phyloP scores from a whole-genome alignment of 2,888 invertebrate species.

The Eucera pruinosa region DNA sequence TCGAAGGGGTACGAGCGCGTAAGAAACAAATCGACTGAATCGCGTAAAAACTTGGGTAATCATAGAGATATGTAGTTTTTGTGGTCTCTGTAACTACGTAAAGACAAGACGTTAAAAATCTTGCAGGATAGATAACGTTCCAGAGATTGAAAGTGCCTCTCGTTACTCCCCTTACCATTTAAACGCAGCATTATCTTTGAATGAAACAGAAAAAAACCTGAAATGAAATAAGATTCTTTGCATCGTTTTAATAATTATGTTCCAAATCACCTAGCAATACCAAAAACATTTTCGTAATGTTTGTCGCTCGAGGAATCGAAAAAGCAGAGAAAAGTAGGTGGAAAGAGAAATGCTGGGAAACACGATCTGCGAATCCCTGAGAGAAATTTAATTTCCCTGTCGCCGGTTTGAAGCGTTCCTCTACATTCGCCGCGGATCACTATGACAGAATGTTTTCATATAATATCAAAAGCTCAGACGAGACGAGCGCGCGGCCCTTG shows the following conservation, averaged over 20 bases:
- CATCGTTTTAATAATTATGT: no score
- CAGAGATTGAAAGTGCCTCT: constrained; percentile 30
- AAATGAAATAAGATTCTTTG: no score
- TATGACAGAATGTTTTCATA: constrained; percentile 71
- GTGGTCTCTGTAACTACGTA: constrained; percentile 7
- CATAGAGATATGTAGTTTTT: constrained; percentile 23
- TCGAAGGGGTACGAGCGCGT: constrained; percentile 22
- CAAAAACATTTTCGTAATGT: no score
- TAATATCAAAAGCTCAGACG: constrained; percentile 65
- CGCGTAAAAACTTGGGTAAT: constrained; percentile 48
- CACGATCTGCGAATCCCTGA: constrained; percentile 22
- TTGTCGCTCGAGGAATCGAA: not conserved
- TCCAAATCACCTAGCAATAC: no score
- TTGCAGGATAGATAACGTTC: constrained; percentile 41
- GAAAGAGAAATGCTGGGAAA: constrained; percentile 5
- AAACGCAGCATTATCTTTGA: no score
- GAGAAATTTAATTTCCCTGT: constrained; percentile 49
- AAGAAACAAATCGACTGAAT: constrained; percentile 50
- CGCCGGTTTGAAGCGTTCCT: constrained; percentile 26
- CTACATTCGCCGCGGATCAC: constrained; percentile 59
- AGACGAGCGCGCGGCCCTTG: constrained; percentile 53
- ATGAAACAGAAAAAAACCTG: no score
- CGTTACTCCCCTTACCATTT: no score
- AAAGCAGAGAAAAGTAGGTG: not conserved
- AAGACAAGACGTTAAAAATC: constrained; percentile 16